These are phyloP conservation scores for Micrasema longulum DNA, from an alignment of 1,140 invertebrate genomes.

Conservation along the genomic window DNA sequence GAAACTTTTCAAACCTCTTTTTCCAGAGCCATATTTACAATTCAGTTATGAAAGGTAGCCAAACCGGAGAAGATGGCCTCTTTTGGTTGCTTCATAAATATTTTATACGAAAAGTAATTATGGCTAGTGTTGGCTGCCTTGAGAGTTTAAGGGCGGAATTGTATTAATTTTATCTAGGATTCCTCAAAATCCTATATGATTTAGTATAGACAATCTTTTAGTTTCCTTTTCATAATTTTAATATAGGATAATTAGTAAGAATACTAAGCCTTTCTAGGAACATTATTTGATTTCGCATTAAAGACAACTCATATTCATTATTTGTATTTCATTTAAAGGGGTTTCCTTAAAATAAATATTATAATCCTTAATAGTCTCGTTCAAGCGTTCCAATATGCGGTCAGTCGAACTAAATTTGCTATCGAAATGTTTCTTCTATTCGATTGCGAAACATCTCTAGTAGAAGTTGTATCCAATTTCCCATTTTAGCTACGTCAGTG, in stretches of 20 bases:
- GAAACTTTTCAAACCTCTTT: not conserved
- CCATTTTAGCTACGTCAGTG: slow-evolving; percentile 19
- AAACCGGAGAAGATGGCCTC: slow-evolving; percentile 8
- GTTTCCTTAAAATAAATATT: slow-evolving; percentile 13
- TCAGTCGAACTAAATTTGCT: slow-evolving; percentile 14
- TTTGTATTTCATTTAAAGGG: not conserved
- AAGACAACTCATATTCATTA: too few species aligned
- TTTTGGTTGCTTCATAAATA: slow-evolving; percentile 35
- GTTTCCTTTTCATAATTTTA: too few species aligned
- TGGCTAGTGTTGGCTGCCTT: slow-evolving; percentile 12
- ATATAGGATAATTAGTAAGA: too few species aligned
- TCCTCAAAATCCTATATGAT: not conserved
- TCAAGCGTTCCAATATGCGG: slow-evolving; percentile 12
- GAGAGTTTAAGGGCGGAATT: slow-evolving; percentile 16
- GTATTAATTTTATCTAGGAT: slow-evolving; percentile 15
- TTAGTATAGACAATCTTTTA: too few species aligned
- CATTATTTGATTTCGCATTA: too few species aligned
- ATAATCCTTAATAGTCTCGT: slow-evolving; percentile 21
- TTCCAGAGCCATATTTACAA: slow-evolving; percentile 30
- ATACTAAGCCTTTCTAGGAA: too few species aligned
- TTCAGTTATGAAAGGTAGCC: slow-evolving; percentile 37
- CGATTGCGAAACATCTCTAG: not conserved
- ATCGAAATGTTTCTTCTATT: slow-evolving; percentile 14
- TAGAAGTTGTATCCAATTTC: slow-evolving; percentile 27
- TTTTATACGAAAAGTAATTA: slow-evolving; percentile 40